Percentiles rank a stretch among this genome's conserved stretches.
Evolutionary conservation across 2,888 invertebrate species (phyloP).

Genomic region (Dendrolimus pini): DNA sequence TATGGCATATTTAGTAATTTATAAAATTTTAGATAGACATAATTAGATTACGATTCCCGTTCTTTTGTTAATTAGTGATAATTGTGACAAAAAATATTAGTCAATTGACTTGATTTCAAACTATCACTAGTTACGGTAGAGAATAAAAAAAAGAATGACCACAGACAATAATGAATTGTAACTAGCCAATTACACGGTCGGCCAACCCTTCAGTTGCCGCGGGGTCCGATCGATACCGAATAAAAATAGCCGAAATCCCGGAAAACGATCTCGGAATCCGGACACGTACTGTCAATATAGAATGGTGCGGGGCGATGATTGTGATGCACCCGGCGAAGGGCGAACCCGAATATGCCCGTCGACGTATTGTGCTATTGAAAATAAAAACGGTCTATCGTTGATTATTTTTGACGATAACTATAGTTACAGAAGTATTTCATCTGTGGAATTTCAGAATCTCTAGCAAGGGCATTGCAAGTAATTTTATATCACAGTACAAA

Average conservation of each 20-base stretch:
- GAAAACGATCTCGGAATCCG: conserved; percentile 58
- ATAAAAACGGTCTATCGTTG: neutral
- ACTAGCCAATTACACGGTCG: conserved; percentile 68
- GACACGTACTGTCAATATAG: conserved; percentile 72
- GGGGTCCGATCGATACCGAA: conserved; percentile 59
- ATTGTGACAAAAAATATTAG: no score
- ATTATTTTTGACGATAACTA: conserved; percentile 1
- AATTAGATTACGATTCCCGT: no score
- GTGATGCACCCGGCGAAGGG: conserved; percentile 61
- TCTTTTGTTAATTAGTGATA: no score
- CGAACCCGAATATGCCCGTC: conserved; percentile 21
- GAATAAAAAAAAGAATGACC: conserved; percentile 33
- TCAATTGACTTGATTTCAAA: no score
- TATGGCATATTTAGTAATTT: no score
- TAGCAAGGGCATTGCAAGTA: no score
- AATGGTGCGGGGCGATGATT: conserved; percentile 65
- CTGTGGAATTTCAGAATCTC: no score
- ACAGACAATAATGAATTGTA: conserved; percentile 66
- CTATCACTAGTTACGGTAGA: no score
- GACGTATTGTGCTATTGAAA: neutral
- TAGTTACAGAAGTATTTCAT: neutral
- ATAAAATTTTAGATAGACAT: no score
- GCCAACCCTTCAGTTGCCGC: conserved; percentile 60
- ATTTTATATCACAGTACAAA: no score
- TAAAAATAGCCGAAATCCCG: conserved; percentile 70